Percentiles rank a stretch among this genome's conserved stretches.
These are phyloP conservation scores for Drosophila conformis DNA, from an alignment of 2,888 invertebrate genomes.

Conservation along the genomic window DNA sequence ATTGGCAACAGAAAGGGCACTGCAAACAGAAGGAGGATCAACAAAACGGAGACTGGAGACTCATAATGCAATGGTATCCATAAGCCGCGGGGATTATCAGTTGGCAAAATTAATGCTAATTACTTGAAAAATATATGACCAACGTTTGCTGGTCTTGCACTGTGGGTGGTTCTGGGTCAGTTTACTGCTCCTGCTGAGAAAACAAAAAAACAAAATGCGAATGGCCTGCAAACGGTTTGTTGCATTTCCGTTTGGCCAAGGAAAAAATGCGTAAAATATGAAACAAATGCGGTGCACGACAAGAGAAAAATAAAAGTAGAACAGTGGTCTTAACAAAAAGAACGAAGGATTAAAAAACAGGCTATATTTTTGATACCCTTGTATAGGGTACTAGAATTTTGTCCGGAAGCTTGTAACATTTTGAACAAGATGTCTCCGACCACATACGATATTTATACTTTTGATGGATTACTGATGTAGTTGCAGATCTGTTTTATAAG, in stretches of 20 bases:
- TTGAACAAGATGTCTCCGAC: background rate
- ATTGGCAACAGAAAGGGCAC: background rate
- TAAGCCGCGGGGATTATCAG: slow-evolving; percentile 71
- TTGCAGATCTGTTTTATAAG: background rate
- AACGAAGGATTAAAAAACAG: background rate
- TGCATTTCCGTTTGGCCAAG: slow-evolving; percentile 58
- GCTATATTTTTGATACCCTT: background rate
- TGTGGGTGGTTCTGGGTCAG: background rate
- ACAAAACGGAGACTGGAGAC: slow-evolving; percentile 14
- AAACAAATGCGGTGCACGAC: slow-evolving; percentile 64
- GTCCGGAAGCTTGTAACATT: background rate
- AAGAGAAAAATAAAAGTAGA: slow-evolving; percentile 33
- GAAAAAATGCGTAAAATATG: slow-evolving; percentile 63
- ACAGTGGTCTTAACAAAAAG: slow-evolving; percentile 47
- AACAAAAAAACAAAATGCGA: slow-evolving; percentile 1
- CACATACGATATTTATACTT: background rate
- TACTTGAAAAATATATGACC: slow-evolving; percentile 82
- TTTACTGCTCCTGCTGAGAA: background rate
- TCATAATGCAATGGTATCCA: slow-evolving; percentile 38
- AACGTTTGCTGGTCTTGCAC: slow-evolving; percentile 45
- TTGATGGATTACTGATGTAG: background rate
- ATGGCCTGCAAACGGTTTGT: slow-evolving; percentile 55
- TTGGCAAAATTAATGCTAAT: slow-evolving; percentile 83
- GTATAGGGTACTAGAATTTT: background rate
- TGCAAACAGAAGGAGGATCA: slow-evolving; percentile 8